phyloP scores from a whole-genome alignment of 2,797 vertebrate species.

The Sebastes itinus region DNA sequence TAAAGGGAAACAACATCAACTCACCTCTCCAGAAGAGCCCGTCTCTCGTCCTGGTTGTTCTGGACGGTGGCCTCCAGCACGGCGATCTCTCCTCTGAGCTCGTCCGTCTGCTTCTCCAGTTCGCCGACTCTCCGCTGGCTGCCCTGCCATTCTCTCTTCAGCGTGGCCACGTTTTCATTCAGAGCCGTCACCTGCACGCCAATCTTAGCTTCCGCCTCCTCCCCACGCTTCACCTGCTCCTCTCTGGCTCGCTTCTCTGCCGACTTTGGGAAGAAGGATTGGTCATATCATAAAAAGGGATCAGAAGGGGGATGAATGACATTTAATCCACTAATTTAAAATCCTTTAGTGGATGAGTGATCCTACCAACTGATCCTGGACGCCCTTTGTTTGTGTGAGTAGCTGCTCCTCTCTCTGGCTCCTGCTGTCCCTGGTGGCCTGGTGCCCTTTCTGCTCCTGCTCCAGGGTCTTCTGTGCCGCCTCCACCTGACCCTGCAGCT shows the following conservation, averaged over 20 bases:
- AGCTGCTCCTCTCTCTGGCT: conserved; percentile 87
- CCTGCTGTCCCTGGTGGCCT: conserved; percentile 83
- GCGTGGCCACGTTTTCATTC: conserved; percentile 95
- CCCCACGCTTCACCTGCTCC: conserved; percentile 84
- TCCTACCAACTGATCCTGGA: conserved; percentile 88
- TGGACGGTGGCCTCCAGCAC: conserved; percentile 97
- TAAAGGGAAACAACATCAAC: neutral
- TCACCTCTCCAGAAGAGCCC: conserved; percentile 93
- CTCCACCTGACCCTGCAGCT: conserved; percentile 90
- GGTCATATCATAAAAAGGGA: neutral
- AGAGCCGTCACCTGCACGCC: conserved; percentile 91
- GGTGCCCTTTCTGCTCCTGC: conserved; percentile 87
- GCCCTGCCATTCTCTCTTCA: conserved; percentile 97
- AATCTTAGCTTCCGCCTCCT: conserved; percentile 89
- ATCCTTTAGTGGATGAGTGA: neutral
- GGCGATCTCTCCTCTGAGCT: conserved; percentile 95
- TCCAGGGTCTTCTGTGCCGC: conserved; percentile 79
- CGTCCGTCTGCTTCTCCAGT: conserved; percentile 96
- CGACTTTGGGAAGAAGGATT: conserved; percentile 67
- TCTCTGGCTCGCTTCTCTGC: conserved; percentile 88
- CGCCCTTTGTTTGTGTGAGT: conserved; percentile 82
- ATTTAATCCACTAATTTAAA: neutral
- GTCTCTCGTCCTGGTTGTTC: conserved; percentile 97
- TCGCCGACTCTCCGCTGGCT: conserved; percentile 92
- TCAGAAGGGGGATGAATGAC: neutral